phyloP scores from a whole-genome alignment of 2,888 invertebrate species.

The Eurytoma californica region DNA sequence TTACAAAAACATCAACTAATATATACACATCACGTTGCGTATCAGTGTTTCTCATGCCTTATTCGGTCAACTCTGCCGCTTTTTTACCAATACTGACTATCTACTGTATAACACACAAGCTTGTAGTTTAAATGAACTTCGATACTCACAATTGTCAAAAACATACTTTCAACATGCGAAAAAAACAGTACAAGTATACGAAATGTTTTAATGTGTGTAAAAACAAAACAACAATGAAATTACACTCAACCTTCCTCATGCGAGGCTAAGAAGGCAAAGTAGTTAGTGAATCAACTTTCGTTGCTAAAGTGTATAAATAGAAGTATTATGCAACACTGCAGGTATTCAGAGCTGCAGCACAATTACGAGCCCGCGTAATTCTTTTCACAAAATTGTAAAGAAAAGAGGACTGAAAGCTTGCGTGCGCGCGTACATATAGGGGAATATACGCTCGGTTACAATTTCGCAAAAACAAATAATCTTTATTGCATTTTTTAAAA shows the following conservation, averaged over 20 bases:
- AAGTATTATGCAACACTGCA: background rate
- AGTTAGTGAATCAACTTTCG: background rate
- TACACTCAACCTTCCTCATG: conserved; percentile 32
- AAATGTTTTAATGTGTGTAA: conserved; percentile 22
- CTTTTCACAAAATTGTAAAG: background rate
- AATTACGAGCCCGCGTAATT: background rate
- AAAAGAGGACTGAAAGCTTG: background rate
- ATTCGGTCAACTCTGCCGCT: conserved; percentile 13
- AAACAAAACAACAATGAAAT: background rate
- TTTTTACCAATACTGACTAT: background rate
- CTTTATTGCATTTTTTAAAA: no score
- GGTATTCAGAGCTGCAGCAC: conserved; percentile 2
- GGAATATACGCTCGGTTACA: background rate
- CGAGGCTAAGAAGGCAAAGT: conserved; percentile 29
- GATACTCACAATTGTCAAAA: background rate
- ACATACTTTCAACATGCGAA: background rate
- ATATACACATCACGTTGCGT: background rate
- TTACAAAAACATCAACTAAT: background rate
- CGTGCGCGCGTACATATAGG: background rate
- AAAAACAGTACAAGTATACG: conserved; percentile 4
- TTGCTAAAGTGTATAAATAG: background rate
- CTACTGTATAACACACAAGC: background rate
- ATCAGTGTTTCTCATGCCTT: conserved; percentile 16
- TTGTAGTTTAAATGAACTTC: background rate
- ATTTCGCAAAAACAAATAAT: conserved; percentile 37